These are phyloP conservation scores for Amphipoea lucens DNA, from an alignment of 2,888 invertebrate species.

Conservation along the genomic window DNA sequence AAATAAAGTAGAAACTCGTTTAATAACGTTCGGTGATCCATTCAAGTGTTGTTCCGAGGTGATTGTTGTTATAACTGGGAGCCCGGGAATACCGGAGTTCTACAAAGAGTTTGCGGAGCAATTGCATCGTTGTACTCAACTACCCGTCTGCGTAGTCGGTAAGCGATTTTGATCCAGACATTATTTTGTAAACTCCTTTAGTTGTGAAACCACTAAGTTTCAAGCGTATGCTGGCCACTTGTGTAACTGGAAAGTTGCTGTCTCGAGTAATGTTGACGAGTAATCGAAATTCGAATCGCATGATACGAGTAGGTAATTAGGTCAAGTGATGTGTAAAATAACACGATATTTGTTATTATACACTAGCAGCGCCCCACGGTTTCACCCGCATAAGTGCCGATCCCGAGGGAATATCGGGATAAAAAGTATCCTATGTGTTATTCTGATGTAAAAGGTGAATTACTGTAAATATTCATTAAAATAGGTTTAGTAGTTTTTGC, in stretches of 20 bases:
- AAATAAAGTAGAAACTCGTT: slow-evolving; percentile 52
- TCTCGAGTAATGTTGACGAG: background rate
- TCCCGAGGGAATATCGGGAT: too few relatives aligned
- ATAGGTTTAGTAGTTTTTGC: too few relatives aligned
- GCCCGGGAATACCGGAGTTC: slow-evolving; percentile 61
- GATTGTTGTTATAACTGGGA: slow-evolving; percentile 59
- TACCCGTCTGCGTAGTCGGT: slow-evolving; percentile 59
- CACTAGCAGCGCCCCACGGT: too few relatives aligned
- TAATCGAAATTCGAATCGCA: slow-evolving; percentile 20
- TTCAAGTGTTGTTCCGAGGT: slow-evolving; percentile 48
- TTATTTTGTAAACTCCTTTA: slow-evolving; percentile 19
- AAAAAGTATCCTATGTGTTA: too few relatives aligned
- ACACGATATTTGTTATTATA: background rate
- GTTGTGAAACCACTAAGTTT: slow-evolving; percentile 11
- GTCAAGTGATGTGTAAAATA: background rate
- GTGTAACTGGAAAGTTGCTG: background rate
- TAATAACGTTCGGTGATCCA: slow-evolving; percentile 56
- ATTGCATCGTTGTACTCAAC: slow-evolving; percentile 45
- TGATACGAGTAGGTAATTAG: background rate
- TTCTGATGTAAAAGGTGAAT: too few relatives aligned
- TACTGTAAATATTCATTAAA: too few relatives aligned
- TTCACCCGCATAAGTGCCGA: too few relatives aligned
- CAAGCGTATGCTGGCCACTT: background rate
- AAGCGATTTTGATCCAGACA: slow-evolving; percentile 36
- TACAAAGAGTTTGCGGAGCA: slow-evolving; percentile 58